Conservation (phyloP, 1,140 invertebrate species). For the Psix sp. region DNA sequence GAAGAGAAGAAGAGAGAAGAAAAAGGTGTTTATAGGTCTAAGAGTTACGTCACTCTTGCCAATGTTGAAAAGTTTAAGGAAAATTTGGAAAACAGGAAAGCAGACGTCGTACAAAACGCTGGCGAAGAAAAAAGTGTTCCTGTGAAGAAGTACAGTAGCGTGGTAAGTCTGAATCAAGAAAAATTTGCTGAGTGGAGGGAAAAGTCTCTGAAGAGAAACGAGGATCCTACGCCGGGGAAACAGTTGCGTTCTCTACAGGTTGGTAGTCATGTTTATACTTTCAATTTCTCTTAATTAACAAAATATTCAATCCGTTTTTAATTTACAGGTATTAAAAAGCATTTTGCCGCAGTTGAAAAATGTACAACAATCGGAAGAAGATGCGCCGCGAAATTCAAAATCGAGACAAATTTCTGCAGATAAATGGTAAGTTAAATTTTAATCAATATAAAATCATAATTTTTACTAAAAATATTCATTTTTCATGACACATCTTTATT, state of each 20-base stretch:
- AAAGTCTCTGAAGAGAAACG: conserved; percentile 67
- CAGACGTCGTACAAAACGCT: background rate
- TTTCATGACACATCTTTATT: too few relatives aligned
- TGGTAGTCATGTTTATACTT: conserved; percentile 13
- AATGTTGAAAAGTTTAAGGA: conserved; percentile 65
- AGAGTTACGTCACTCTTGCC: conserved; percentile 68
- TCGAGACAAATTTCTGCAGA: too few relatives aligned
- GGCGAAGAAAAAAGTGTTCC: conserved; percentile 4
- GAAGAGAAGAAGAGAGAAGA: conserved; percentile 47
- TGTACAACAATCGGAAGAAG: conserved; percentile 47
- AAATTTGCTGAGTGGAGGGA: conserved; percentile 73
- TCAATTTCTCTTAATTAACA: too few relatives aligned
- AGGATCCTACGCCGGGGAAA: conserved; percentile 66
- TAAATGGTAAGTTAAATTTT: too few relatives aligned
- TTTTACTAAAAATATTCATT: too few relatives aligned
- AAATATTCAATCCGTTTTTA: conserved; percentile 12
- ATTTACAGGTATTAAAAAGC: conserved; percentile 72
- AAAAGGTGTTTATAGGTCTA: conserved; percentile 67
- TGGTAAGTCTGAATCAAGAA: conserved; percentile 56
- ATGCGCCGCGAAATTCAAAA: too few relatives aligned
- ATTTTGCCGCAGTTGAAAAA: conserved; percentile 73
- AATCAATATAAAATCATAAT: too few relatives aligned
- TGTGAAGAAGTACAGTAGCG: conserved; percentile 52
- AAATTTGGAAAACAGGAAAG: conserved; percentile 12
- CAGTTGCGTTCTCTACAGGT: conserved; percentile 73